phyloP scores from a whole-genome alignment of 2,113 vertebrate species.

The Guaruba guarouba region DNA sequence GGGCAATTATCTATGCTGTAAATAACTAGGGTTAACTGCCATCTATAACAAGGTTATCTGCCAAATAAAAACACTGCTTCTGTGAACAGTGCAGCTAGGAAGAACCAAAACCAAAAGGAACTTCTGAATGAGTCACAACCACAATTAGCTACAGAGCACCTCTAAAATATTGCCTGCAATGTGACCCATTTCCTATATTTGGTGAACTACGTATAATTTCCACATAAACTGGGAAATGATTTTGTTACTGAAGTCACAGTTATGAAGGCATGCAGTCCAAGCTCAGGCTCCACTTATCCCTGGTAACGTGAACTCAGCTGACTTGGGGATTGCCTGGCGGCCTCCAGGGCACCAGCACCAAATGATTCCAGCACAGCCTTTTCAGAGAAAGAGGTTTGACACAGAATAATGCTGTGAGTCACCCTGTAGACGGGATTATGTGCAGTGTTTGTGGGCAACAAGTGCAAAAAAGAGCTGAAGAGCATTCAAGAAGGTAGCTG shows the following conservation, averaged over 20 bases:
- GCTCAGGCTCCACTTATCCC: background rate
- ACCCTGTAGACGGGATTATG: background rate
- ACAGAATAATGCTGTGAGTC: background rate
- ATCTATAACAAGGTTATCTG: background rate
- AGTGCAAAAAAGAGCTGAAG: background rate
- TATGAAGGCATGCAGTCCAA: background rate
- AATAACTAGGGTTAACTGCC: background rate
- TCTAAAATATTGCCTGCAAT: background rate
- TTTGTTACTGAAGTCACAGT: background rate
- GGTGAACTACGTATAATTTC: background rate
- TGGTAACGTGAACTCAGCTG: background rate
- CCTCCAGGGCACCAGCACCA: background rate
- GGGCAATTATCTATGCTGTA: background rate
- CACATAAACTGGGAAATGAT: background rate
- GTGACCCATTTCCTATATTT: background rate
- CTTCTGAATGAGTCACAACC: background rate
- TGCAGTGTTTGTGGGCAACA: background rate
- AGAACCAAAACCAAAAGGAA: background rate
- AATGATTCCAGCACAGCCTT: background rate
- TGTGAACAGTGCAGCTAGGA: background rate
- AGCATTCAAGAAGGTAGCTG: constrained; percentile 13
- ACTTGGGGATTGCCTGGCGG: background rate
- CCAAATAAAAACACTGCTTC: background rate
- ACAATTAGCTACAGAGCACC: background rate
- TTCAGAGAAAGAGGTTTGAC: background rate